phyloP scores from a whole-genome alignment of 2,888 invertebrate genomes.

The Drosophila differens region DNA sequence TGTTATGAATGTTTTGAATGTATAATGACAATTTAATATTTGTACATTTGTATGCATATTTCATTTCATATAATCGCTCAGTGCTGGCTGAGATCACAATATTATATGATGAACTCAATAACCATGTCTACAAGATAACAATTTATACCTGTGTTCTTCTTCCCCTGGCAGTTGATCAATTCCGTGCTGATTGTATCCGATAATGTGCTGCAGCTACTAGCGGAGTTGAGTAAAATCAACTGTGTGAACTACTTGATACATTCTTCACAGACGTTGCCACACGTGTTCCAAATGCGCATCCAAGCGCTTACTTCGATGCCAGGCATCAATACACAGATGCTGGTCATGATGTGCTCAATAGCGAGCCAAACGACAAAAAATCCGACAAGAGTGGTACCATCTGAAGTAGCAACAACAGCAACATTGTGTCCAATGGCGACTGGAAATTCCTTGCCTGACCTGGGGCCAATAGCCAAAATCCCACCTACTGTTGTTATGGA shows the following conservation, averaged over 20 bases:
- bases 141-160: neutral
- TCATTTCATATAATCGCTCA: neutral
- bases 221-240: neutral
- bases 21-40: neutral
- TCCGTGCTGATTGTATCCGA: slow-evolving; percentile 28
- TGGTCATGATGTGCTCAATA: slow-evolving; percentile 8
- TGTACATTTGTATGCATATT: neutral
- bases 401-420: neutral
- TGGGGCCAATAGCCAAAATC: neutral
- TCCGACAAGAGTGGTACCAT: neutral
- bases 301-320: neutral
- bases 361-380: neutral
- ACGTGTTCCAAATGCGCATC: slow-evolving; percentile 31
- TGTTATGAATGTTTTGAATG: no score
- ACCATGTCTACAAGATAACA: neutral
- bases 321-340: neutral
- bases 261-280: slow-evolving; percentile 21
- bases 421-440: neutral
- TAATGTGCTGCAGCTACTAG: slow-evolving; percentile 8
- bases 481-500: neutral
- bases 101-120: neutral
- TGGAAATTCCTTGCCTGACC: neutral
- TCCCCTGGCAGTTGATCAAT: slow-evolving; percentile 21
- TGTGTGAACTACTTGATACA: slow-evolving; percentile 31
- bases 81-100: neutral